Base-by-base conservation (phyloP, 2,113 vertebrate genomes). In the Planiliza haematocheilus region DNA sequence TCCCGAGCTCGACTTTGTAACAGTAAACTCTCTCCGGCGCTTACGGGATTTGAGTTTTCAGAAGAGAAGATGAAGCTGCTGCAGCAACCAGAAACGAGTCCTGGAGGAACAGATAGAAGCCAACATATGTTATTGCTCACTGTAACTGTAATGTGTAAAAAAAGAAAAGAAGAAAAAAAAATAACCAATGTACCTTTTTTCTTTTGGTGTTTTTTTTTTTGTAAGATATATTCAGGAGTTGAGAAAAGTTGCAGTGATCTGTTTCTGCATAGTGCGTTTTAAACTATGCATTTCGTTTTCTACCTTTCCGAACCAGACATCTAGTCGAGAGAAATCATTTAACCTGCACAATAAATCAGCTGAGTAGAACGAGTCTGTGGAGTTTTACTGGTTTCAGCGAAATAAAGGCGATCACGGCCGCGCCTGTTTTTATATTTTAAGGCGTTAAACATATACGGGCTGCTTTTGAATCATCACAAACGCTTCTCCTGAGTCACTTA, bases 251-350 rank as follows among this genome's bases (percentile, higher is more conserved):
- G 64, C 77, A 61, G 82, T 82, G 72, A 62, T 82, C 67, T 69
- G 10, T 78, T 77, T 74, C 59, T 74, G 77, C 74, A 85, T 78
- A 86, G 84, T 77, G 65, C 77, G 62, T 70, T 82, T 30, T 45
- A 8, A 79, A 66, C 68, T 81, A 64, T 79, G 86, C 80, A 75
- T 86, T 88, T 90, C 11, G 24, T 91, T 91, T 89, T 89, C 50
- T 89, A 90, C 84, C 39, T 85, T 89, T 89, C 79, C 77, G 77
- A 83, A 87, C 70, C 82, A 81, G 74, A 82, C 2, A 51, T 81
- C 71, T 86, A 79, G 82, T 74, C 78, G 53, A 69, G 30, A 53
- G n/a, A 67, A 77, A 56, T 42, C 30, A 36, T 67, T 53, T 82
- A 81, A 86, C 52, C 81, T 85, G 81, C 79, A 88, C 66, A 91